A percentile compares a stretch with the other conserved stretches of the same genome.
These are phyloP conservation scores for Mylabris phalerata DNA, from an alignment of 1,140 invertebrate species.

Conservation along the genomic window DNA sequence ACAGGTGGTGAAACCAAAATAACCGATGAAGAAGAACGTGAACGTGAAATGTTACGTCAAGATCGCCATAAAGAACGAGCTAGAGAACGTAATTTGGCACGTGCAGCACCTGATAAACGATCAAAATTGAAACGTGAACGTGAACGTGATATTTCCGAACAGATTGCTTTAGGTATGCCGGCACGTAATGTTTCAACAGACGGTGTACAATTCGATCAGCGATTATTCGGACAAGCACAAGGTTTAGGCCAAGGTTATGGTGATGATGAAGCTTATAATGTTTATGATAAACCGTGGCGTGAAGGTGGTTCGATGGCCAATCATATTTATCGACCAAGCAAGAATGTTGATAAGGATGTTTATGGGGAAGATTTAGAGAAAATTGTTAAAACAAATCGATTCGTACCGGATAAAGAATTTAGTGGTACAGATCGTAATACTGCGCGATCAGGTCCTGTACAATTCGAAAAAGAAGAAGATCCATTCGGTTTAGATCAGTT, in stretches of 20 bases:
- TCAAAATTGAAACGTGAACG: conserved; percentile 83
- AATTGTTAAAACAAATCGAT: conserved; percentile 82
- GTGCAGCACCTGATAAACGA: conserved; percentile 92
- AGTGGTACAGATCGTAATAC: conserved; percentile 74
- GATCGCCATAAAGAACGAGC: conserved; percentile 89
- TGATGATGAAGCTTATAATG: conserved; percentile 96
- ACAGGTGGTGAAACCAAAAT: conserved; percentile 36
- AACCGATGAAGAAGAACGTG: conserved; percentile 63
- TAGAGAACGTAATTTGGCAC: conserved; percentile 84
- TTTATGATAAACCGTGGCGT: conserved; percentile 95
- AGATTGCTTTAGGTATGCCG: conserved; percentile 95
- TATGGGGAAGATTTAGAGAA: conserved; percentile 78
- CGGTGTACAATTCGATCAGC: conserved; percentile 91
- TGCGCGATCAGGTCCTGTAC: conserved; percentile 86
- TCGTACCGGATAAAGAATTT: conserved; percentile 96
- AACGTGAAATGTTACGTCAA: conserved; percentile 82
- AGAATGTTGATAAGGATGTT: conserved; percentile 82
- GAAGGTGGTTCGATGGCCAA: conserved; percentile 74
- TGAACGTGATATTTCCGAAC: conserved; percentile 96
- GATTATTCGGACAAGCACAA: conserved; percentile 91
- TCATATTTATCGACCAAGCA: conserved; percentile 87
- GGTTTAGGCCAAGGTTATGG: conserved; percentile 90
- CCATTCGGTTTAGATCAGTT: conserved; percentile 97
- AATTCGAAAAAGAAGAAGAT: conserved; percentile 94
- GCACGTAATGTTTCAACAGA: conserved; percentile 67